Base-by-base conservation (phyloP, 2,888 invertebrate species). In the Erynnis tages region DNA sequence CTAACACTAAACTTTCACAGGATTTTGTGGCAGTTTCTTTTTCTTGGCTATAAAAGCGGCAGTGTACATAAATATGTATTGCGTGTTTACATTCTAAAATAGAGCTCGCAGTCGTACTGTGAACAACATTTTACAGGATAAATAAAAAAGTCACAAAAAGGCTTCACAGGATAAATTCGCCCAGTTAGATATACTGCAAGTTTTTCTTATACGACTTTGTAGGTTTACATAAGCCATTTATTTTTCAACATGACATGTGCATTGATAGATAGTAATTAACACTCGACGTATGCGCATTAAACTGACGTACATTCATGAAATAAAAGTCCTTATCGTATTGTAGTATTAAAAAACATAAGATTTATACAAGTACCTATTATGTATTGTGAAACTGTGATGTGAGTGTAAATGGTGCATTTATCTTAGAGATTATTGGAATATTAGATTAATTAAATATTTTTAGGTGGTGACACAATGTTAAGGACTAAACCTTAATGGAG, bases 1-100 rank as follows among this genome's bases (percentile, higher is more conserved):
- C 73, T 73, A 73, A 74, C 66, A 61, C 50, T 52, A 71, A 71
- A 84, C 87, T 87, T 87, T 87, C 87, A 78, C 82, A 83, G 86
- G 84, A 86, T 79, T 75, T 74, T 63, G 68, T 71, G 40, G 35
- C 50, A 52, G 49, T 61, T 61, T 61, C 61, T 57, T 56, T 59
- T 58, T 47, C 38, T 53, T 30, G 47, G 27, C 29, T 47, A 37
- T 47, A 52, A 52, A 52, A 52, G 50, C 50, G 50, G 44, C 37
- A 44, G 44, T 52, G 37, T 2, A 23, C 44, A 43, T 43, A 43
- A 41, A 41, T 41, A 41, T 32, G 34, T 35, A 21, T 35, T 27
- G 10, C 35, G 19, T 43, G 34, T 27, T 35, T 40, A 48, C 30
- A 40, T 38, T 30, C 38, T 14, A 40, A 40, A 48, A 48, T 38